Conservation (phyloP, 2,888 invertebrate species). For the Meteorus cinctellus region DNA sequence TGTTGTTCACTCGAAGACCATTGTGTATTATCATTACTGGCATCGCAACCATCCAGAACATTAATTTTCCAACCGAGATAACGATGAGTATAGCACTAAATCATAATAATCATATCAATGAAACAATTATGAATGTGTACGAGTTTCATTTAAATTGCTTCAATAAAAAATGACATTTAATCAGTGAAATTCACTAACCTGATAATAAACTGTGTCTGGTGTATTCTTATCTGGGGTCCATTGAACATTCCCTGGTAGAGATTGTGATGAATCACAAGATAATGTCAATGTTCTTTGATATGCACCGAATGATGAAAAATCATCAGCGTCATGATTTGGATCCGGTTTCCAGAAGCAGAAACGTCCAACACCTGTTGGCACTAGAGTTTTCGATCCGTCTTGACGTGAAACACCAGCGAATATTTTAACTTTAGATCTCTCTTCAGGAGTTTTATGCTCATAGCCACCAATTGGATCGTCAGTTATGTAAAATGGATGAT, state of each 20-base stretch:
- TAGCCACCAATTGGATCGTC: constrained; percentile 94
- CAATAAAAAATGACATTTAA: neutral
- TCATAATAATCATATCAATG: constrained; percentile 10
- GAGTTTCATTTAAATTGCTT: neutral
- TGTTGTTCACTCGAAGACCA: constrained; percentile 76
- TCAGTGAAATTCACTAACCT: constrained; percentile 75
- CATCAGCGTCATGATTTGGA: constrained; percentile 81
- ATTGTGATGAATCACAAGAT: constrained; percentile 86
- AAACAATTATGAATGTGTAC: neutral
- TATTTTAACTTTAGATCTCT: constrained; percentile 84
- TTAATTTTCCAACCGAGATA: constrained; percentile 97
- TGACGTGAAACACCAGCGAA: constrained; percentile 87
- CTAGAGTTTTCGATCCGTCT: constrained; percentile 77
- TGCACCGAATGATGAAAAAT: constrained; percentile 90
- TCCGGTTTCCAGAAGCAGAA: constrained; percentile 92
- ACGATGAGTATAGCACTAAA: constrained; percentile 92
- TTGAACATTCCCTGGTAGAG: constrained; percentile 83
- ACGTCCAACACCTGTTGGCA: constrained; percentile 87
- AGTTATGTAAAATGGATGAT: constrained; percentile 95
- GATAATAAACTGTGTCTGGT: constrained; percentile 94
- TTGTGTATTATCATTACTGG: constrained; percentile 52
- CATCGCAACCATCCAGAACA: constrained; percentile 88
- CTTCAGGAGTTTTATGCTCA: constrained; percentile 86
- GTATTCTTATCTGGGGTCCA: constrained; percentile 92
- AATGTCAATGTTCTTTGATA: constrained; percentile 90